Conservation (phyloP, 1,140 invertebrate species). For the Drosophila carrolli region DNA sequence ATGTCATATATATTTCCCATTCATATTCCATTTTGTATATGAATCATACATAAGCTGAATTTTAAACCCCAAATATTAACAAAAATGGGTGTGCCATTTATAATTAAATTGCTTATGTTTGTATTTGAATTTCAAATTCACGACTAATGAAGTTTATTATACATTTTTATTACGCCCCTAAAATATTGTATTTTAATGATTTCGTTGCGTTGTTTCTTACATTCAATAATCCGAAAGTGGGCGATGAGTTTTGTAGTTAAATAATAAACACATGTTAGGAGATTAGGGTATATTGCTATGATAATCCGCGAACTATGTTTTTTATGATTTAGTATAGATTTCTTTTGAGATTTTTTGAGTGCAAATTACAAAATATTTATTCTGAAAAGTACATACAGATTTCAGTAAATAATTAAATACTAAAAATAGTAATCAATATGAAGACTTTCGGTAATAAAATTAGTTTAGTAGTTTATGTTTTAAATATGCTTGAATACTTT, state of each 20-base stretch:
- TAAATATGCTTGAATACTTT: no score
- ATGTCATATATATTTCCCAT: neutral
- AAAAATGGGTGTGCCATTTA: conserved; percentile 50
- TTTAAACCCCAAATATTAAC: conserved; percentile 21
- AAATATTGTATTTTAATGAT: conserved; percentile 81
- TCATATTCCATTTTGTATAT: neutral
- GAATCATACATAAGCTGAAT: neutral
- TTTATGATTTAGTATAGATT: no score
- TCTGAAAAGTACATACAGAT: no score
- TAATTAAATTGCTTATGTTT: conserved; percentile 45
- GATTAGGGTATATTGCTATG: conserved; percentile 8
- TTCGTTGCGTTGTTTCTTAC: conserved; percentile 40
- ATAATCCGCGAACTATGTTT: neutral
- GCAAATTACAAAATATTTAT: no score
- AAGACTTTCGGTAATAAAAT: neutral
- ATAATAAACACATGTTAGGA: conserved; percentile 38
- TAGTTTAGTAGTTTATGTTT: no score
- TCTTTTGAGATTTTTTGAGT: no score
- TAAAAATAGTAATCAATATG: no score
- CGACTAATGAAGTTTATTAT: conserved; percentile 82
- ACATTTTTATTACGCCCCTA: conserved; percentile 74
- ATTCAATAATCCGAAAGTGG: conserved; percentile 63
- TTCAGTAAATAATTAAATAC: neutral
- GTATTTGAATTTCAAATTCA: conserved; percentile 26
- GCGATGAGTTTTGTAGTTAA: conserved; percentile 55